phyloP scores from a whole-genome alignment of 2,113 vertebrate species.

The Glareola pratincola region DNA sequence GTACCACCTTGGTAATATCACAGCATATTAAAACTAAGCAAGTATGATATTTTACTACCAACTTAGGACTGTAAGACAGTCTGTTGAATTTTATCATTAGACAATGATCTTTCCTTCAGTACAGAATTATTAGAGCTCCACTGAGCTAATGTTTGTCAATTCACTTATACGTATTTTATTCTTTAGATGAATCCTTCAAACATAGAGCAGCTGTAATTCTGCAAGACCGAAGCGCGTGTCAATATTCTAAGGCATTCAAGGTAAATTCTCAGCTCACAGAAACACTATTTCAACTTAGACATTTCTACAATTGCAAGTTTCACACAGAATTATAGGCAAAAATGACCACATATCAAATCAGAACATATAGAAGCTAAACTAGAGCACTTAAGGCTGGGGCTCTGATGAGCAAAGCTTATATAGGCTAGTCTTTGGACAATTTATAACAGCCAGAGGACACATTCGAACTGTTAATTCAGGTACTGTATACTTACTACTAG shows the following conservation, averaged over 20 bases:
- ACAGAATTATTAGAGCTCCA: neutral
- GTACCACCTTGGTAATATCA: neutral
- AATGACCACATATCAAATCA: neutral
- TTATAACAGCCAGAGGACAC: neutral
- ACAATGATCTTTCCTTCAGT: neutral
- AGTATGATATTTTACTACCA: neutral
- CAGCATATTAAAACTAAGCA: neutral
- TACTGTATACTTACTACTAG: neutral
- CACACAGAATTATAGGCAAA: neutral
- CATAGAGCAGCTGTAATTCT: neutral
- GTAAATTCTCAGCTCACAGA: neutral
- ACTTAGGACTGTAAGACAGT: neutral
- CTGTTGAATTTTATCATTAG: neutral
- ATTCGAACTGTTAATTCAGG: neutral
- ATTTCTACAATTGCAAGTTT: neutral
- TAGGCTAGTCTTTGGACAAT: neutral
- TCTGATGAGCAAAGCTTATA: neutral
- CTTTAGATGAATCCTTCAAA: neutral
- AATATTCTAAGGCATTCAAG: neutral
- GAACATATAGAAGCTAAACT: neutral
- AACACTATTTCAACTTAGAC: neutral
- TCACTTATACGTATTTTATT: neutral
- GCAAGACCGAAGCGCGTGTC: neutral
- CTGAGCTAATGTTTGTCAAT: neutral
- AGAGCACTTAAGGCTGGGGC: neutral